Base-by-base conservation (phyloP, 2,888 invertebrate species). In the Drosophila aldrichi region DNA sequence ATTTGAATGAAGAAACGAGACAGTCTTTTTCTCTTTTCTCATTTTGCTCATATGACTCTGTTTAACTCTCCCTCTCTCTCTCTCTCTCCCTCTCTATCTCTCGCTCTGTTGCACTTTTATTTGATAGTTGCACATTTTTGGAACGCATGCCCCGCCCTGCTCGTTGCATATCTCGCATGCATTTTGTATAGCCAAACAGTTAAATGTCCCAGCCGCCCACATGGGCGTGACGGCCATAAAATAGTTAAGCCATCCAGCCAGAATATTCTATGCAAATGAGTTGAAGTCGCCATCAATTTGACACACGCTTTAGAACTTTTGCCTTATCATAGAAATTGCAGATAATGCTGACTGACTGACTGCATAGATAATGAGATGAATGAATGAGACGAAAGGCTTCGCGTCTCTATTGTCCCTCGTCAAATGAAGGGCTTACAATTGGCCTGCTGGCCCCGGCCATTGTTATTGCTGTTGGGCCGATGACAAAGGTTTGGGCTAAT, bases 1-100 rank as follows among this genome's bases (percentile, higher is more conserved):
- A 73, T 69, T 62, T 74, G 44, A 73, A 80, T 73, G 66, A 20
- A 51, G 52, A 64, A 51, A 56, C 58, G 63, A 49, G 59, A 63
- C 68, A 65, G 54, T 54, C 64, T 44, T 70, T 58, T 46, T 25
- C 59, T 25, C 57, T 29, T 29, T 4, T 25, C 25, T 2, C 46
- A 40, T n/a, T 40, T 40, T n/a, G 16, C 40, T 8, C 38, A 38
- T n/a, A 3, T 12, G 34, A 34, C 12, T 36, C 16, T 32, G 32
- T 10, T 32, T 32, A 10, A 32, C 32, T 32, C 46, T 2, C 29
- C 5, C 29, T 1, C 1, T 10, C 48, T 18, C 46, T 8, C 25
- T 25, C 29, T n/a, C 25, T 5, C 25, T n/a, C n/a, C 16, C 29
- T 25, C 46, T 8, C 46, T n/a, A 9, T 22, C 22, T 25, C 20